Conservation (phyloP, 2,113 vertebrate species). For the Delphinapterus leucas region DNA sequence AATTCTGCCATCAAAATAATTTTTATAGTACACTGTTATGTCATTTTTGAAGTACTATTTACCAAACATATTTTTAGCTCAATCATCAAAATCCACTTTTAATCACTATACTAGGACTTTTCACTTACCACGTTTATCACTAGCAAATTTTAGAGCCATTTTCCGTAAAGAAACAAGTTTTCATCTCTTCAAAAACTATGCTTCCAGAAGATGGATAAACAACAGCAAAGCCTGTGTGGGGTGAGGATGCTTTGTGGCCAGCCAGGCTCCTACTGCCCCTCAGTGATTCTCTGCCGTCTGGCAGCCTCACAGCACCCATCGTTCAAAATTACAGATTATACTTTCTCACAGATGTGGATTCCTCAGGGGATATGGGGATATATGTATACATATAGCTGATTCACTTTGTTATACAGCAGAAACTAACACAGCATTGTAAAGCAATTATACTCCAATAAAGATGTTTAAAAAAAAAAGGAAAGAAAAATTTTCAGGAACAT, state of each 20-base stretch:
- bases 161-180: not conserved
- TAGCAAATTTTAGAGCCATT: not conserved
- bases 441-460: too few relatives aligned
- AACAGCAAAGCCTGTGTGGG: not conserved
- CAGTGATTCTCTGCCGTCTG: not conserved
- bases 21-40: not conserved
- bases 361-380: not conserved
- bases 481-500: not conserved
- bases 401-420: too few relatives aligned
- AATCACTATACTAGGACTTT: not conserved
- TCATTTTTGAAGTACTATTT: not conserved
- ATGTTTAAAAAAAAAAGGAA: too few relatives aligned
- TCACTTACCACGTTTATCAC: not conserved
- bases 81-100: not conserved
- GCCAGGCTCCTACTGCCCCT: not conserved
- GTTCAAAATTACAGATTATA: not conserved
- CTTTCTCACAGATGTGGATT: not conserved
- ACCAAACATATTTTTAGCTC: not conserved
- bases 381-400: too few relatives aligned
- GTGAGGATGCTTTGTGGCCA: not conserved
- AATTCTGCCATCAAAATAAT: not conserved
- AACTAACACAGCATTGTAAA: too few relatives aligned
- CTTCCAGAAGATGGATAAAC: not conserved
- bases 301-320: not conserved
- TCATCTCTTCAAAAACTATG: not conserved